phyloP scores from a whole-genome alignment of 35 echinoderm and acorn worm species.

The Eucidaris tribuloides region DNA sequence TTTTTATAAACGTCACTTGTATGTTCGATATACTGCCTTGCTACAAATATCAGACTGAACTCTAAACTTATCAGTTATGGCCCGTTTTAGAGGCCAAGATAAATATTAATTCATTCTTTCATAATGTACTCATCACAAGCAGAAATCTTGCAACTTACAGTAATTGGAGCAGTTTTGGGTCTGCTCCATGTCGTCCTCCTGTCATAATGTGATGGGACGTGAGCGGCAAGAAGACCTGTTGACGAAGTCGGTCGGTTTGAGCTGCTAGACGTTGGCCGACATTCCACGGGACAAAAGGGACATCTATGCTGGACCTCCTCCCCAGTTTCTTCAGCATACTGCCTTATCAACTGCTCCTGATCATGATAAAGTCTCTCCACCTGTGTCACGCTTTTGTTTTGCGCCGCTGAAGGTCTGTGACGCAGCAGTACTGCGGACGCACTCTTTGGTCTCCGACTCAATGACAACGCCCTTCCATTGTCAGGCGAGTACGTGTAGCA shows the following conservation, averaged over 20 bases:
- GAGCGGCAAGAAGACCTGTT: constrained; percentile 79
- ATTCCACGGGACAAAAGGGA: constrained; percentile 86
- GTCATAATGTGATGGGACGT: constrained; percentile 79
- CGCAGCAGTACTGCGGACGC: constrained; percentile 39
- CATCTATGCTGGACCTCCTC: constrained; percentile 48
- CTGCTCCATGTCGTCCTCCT: constrained; percentile 64
- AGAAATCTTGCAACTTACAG: constrained; percentile 18
- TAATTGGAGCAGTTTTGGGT: constrained; percentile 81
- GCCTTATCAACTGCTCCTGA: constrained; percentile 26
- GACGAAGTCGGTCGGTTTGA: constrained; percentile 82
- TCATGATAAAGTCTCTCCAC: constrained; percentile 49
- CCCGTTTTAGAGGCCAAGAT: too few relatives aligned
- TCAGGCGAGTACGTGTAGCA: background rate
- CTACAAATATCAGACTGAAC: too few relatives aligned
- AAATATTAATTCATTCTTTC: too few relatives aligned
- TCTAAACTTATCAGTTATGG: too few relatives aligned
- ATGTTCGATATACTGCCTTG: too few relatives aligned
- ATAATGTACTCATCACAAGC: too few relatives aligned
- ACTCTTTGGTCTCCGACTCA: constrained; percentile 7
- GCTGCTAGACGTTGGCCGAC: constrained; percentile 74
- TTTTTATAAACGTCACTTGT: too few relatives aligned
- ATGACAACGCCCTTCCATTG: background rate
- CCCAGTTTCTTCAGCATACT: constrained; percentile 32
- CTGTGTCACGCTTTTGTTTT: constrained; percentile 67
- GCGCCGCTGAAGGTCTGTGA: constrained; percentile 50